Evolutionary conservation across 2,113 vertebrate genomes (phyloP), one percentile per base, ranked within the genome.

Genomic region (Strigops habroptila): DNA sequence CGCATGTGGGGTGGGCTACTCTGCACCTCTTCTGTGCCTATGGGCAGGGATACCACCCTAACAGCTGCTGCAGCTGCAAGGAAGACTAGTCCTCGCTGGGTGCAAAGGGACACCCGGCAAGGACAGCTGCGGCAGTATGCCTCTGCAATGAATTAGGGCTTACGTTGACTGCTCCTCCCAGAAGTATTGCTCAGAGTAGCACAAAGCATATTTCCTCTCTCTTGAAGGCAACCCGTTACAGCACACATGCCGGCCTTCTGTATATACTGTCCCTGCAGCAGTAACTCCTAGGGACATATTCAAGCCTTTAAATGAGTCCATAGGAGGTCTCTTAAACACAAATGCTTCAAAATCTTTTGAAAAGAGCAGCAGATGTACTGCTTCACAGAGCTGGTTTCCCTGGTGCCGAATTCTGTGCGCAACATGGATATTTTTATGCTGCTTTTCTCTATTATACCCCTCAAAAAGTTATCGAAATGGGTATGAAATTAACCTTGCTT

Each of bases 401-500:
- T 95, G 73, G 82, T 90, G 92, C 96, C 44, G 18, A 84, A 77
- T 92, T 95, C 90, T 71, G 39, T 30, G 33, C 6, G 2, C 59
- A 70, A 76, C 44, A 63, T 7, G 19, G 59, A 93, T 90, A 71
- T 49, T 64, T 94, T 97, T 86, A 77, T 88, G 91, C 95, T 96
- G 90, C 84, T 98, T 96, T 96, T 94, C 91, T 95, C 73, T 67
- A 80, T 94, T 96, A 44, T 60, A 81, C 90, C 75, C 69, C 73
- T 96, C 68, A 76, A 88, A 84, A 93, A 95, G 84, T 95, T 96
- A 67, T 49, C 64, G 44, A 93, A 97, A 96, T 93, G 90, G 87
- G 92, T 93, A 83, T 89, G 95, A 97, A 97, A 97, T 97, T 96
- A 97, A 89, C 93, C 96, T 97, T 82, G 83, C 77, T 90, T 97